Evolutionary conservation across 1,140 invertebrate genomes (phyloP).

Genomic region (Cecropterus lyciades): DNA sequence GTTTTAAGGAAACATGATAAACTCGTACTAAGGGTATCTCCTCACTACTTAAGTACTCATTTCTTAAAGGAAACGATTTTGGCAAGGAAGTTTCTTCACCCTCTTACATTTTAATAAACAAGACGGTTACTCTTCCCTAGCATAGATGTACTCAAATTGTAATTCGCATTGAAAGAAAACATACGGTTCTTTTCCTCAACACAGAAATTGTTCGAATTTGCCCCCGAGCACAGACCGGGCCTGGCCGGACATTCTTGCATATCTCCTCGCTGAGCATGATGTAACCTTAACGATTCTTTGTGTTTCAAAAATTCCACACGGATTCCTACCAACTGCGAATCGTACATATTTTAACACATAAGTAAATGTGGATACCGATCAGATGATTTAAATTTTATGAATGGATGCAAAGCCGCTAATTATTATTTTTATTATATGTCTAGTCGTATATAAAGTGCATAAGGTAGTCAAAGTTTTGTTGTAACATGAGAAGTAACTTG

Average conservation of each 20-base stretch:
- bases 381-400: constrained; percentile 21
- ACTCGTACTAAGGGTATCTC: too few relatives aligned
- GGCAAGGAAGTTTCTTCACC: too few relatives aligned
- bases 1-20: too few relatives aligned
- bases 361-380: constrained; percentile 13
- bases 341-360: constrained; percentile 15
- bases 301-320: constrained; percentile 40
- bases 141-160: too few relatives aligned
- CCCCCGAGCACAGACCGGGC: constrained; percentile 9
- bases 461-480: too few relatives aligned
- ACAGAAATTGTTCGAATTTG: constrained; percentile 38
- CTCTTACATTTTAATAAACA: too few relatives aligned
- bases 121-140: neutral
- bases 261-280: constrained; percentile 30
- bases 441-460: too few relatives aligned
- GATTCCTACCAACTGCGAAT: constrained; percentile 27
- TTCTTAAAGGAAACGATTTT: too few relatives aligned
- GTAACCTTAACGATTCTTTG: constrained; percentile 41
- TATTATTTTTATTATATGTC: neutral
- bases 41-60: too few relatives aligned
- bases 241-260: constrained; percentile 36
- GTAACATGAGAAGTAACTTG: too few relatives aligned
- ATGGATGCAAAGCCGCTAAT: neutral
- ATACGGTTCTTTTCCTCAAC: constrained; percentile 1
- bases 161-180: neutral